Conservation (phyloP, 2,888 invertebrate genomes). For the Cinara cedri region DNA sequence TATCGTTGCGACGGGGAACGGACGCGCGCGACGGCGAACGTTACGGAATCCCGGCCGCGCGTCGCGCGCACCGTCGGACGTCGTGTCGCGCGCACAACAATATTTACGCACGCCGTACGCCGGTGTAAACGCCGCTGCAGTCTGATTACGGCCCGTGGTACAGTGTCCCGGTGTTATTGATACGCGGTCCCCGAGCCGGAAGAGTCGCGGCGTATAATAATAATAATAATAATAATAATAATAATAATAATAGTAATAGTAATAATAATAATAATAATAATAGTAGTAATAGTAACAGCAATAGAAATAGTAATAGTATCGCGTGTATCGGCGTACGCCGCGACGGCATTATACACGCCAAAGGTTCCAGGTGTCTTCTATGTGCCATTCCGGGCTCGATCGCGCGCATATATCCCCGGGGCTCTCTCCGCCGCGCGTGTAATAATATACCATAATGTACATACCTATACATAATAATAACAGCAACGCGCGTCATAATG, state of each 20-base stretch:
- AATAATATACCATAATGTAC: too few relatives aligned
- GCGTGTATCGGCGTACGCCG: background rate
- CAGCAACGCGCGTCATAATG: too few relatives aligned
- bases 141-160: constrained; percentile 10
- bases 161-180: background rate
- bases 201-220: constrained; percentile 36
- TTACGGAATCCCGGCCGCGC: background rate
- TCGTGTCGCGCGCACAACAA: background rate
- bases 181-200: constrained; percentile 31
- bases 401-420: constrained; percentile 48
- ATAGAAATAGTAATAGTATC: too few relatives aligned
- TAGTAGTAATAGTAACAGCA: too few relatives aligned
- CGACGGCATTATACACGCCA: constrained; percentile 43
- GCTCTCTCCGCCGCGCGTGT: background rate
- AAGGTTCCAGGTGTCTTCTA: constrained; percentile 55
- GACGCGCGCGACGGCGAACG: too few relatives aligned
- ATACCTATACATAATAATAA: too few relatives aligned
- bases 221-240: background rate
- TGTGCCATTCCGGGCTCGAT: constrained; percentile 48
- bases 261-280: background rate
- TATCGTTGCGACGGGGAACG: too few relatives aligned
- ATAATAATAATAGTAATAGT: background rate
- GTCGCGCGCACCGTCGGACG: background rate
- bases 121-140: constrained; percentile 1
- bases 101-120: background rate